Evolutionary conservation across 2,888 invertebrate species (phyloP), one percentile per base, ranked within the genome.

Genomic region (Odiellus spinosus): DNA sequence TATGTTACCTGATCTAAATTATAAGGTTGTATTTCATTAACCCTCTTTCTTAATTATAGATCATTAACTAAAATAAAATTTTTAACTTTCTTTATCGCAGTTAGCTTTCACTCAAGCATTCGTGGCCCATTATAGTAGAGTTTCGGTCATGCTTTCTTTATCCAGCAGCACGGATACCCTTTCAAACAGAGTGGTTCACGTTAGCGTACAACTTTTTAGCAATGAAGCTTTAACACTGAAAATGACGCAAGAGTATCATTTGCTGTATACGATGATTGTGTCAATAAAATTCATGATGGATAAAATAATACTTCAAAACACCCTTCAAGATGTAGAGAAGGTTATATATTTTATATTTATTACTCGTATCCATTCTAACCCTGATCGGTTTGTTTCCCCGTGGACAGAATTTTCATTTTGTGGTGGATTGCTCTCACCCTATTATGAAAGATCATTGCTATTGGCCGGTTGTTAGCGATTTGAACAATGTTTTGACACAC

Each of bases 391-490:
- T 58, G 57, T 50, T 52, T n/a, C n/a, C n/a, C n/a, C n/a, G 58
- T 3, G 56, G 57, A 19, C 51, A 53, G 60, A 88, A 87, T 64
- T 80, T 78, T 60, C 91, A 91, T 66, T 78, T 76, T 60, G 90
- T 93, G 18, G 91, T 95, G 42, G 88, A 93, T 64, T 95, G 95
- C 64, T 82, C 80, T 12, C 75, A 80, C 55, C 75, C 82, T 50
- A 84, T 91, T 18, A 91, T 96, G 88, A 90, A 88, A 69, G 87
- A 93, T 63, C 95, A 96, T 65, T 91, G 91, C 68, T 95, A 93
- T 66, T 96, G 95, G 95, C 93, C 95, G 1, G 73, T 95, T 6
- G 90, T 95, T 33, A 91, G 90, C 0, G 95, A 96, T 69, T 77
- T 96, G 58, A 93, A 93, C 63, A 96, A 95, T 66, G 84, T 96